Conservation (phyloP, 92 coral and sea anemone genomes). For the Parazoanthus darwini region DNA sequence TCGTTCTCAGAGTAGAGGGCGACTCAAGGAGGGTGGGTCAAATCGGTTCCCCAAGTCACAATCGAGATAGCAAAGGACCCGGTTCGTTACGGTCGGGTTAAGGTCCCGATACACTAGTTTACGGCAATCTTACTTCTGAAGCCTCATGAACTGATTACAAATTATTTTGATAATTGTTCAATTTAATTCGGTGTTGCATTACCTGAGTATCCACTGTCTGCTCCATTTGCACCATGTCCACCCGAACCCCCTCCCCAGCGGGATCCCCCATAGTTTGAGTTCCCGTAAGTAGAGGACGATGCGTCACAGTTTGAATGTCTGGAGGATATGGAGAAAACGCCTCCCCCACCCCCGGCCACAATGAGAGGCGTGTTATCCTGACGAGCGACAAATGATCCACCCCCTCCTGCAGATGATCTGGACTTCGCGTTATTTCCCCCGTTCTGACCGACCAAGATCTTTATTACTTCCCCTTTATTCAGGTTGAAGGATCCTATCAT, state of each 20-base stretch:
- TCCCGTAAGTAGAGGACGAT: too few species aligned
- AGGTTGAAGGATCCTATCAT: not conserved
- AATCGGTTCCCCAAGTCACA: too few species aligned
- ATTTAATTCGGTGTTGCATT: not conserved
- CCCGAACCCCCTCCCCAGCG: not conserved
- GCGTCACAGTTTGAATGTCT: too few species aligned
- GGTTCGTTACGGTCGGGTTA: too few species aligned
- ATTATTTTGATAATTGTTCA: too few species aligned
- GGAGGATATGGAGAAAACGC: not conserved
- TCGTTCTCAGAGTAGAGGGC: too few species aligned
- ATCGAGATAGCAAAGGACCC: too few species aligned
- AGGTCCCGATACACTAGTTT: too few species aligned
- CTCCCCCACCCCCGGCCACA: constrained; percentile 27
- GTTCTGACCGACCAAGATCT: constrained; percentile 24
- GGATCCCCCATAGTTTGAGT: not conserved
- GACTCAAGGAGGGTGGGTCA: too few species aligned
- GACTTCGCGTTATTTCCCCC: not conserved
- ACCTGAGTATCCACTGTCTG: not conserved
- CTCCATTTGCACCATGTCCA: constrained; percentile 13
- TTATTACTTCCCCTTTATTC: not conserved
- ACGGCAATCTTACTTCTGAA: too few species aligned
- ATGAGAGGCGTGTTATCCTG: not conserved
- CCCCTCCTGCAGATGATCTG: not conserved
- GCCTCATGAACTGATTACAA: too few species aligned
- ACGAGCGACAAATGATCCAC: constrained; percentile 29